A percentile compares a stretch with the other conserved stretches of the same genome.
Evolutionary conservation across 2,113 vertebrate genomes (phyloP).

Genomic region (Epinephelus moara): DNA sequence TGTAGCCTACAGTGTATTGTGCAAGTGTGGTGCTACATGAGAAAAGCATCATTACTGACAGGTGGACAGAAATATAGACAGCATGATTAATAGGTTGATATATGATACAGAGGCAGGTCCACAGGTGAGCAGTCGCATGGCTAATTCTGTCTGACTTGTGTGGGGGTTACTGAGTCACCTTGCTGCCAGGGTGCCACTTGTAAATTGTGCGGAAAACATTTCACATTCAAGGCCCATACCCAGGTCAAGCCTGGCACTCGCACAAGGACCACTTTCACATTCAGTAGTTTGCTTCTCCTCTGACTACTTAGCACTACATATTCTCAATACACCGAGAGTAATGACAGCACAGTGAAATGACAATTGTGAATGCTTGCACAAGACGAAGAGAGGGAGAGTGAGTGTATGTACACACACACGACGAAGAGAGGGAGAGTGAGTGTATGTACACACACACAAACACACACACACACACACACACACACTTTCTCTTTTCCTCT

Average conservation of each 20-base stretch:
- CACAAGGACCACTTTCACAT: constrained; percentile 56
- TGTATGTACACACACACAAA: background rate
- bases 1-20: background rate
- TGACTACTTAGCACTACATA: constrained; percentile 47
- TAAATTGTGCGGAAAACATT: constrained; percentile 33
- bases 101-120: background rate
- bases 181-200: constrained; percentile 43
- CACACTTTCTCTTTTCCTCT: background rate
- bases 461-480: background rate
- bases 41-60: background rate
- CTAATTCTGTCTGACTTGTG: constrained; percentile 25
- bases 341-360: constrained; percentile 40
- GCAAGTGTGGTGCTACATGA: background rate
- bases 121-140: constrained; percentile 4
- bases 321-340: constrained; percentile 30
- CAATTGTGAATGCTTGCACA: background rate
- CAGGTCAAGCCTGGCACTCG: constrained; percentile 24
- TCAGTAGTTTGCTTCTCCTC: constrained; percentile 42
- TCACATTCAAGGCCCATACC: constrained; percentile 42
- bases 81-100: too few species aligned
- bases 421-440: too few species aligned
- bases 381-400: too few species aligned
- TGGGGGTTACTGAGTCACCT: constrained; percentile 48
- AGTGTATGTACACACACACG: background rate
- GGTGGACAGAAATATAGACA: background rate